Conservation (phyloP, 2,888 invertebrate species). For the Nomada fucata region DNA sequence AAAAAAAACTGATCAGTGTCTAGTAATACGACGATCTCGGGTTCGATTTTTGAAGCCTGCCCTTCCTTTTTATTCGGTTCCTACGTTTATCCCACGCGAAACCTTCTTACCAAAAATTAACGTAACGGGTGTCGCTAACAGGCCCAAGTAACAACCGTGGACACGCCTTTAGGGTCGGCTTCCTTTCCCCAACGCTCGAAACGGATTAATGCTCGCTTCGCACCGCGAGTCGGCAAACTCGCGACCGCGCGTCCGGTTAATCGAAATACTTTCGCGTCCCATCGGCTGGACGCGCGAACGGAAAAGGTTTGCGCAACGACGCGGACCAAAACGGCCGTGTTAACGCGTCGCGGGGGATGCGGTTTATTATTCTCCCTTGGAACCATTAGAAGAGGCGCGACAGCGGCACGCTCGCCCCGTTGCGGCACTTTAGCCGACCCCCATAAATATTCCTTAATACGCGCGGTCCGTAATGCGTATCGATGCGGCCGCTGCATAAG, state of each 20-base stretch:
- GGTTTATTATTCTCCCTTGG: conserved; percentile 56
- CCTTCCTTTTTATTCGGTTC: too few relatives aligned
- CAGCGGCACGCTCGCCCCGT: conserved; percentile 32
- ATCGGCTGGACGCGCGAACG: neutral
- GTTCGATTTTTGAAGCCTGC: too few relatives aligned
- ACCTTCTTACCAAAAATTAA: too few relatives aligned
- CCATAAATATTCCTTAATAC: conserved; percentile 69
- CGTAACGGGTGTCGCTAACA: too few relatives aligned
- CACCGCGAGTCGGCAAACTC: neutral
- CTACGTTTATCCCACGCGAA: too few relatives aligned
- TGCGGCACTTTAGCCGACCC: conserved; percentile 46
- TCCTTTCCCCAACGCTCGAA: neutral
- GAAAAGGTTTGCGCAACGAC: conserved; percentile 10
- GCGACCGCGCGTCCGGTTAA: conserved; percentile 12
- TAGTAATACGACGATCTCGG: too few relatives aligned
- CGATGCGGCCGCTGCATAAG: conserved; percentile 41
- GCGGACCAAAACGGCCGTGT: conserved; percentile 22
- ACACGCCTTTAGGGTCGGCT: too few relatives aligned
- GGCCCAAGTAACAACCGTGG: too few relatives aligned
- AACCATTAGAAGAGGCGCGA: conserved; percentile 60
- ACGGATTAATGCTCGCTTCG: conserved; percentile 8
- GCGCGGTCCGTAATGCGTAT: conserved; percentile 52
- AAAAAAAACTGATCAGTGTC: too few relatives aligned
- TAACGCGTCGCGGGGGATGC: conserved; percentile 26
- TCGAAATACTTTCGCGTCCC: conserved; percentile 7